Conservation (phyloP, 2,113 vertebrate genomes). For the Cyphomyrus discorhynchus region DNA sequence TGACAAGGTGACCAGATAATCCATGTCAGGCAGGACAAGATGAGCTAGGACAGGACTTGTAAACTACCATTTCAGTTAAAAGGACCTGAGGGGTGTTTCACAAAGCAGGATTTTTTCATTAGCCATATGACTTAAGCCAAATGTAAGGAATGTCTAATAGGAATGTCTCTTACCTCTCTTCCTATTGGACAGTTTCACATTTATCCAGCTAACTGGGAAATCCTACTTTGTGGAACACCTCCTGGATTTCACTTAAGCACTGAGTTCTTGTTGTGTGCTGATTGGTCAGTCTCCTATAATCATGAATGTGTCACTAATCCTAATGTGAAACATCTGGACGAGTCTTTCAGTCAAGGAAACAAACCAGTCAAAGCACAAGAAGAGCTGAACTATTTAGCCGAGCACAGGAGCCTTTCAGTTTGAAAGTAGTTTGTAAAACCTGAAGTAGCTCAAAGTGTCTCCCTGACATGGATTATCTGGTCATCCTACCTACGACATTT, state of each 20-base stretch:
- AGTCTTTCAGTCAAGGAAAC: neutral
- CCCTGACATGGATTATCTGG: neutral
- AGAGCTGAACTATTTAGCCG: neutral
- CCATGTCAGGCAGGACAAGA: neutral
- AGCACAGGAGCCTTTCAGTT: neutral
- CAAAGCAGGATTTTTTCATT: neutral
- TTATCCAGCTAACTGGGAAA: neutral
- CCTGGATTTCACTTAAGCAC: neutral
- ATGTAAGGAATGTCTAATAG: neutral
- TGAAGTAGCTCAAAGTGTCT: neutral
- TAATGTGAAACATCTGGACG: neutral
- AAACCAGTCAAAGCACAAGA: neutral
- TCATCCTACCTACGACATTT: neutral
- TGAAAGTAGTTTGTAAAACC: neutral
- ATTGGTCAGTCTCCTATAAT: neutral
- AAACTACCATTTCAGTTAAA: neutral
- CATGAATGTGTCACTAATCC: neutral
- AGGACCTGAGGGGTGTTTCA: neutral
- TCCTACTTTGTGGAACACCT: neutral
- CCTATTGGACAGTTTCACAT: neutral
- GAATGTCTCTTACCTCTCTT: neutral
- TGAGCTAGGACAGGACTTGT: neutral
- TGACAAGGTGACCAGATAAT: neutral
- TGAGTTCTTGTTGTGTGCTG: neutral
- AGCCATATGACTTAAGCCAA: neutral